Conservation (phyloP, 2,113 vertebrate genomes). For the Podarcis muralis region DNA sequence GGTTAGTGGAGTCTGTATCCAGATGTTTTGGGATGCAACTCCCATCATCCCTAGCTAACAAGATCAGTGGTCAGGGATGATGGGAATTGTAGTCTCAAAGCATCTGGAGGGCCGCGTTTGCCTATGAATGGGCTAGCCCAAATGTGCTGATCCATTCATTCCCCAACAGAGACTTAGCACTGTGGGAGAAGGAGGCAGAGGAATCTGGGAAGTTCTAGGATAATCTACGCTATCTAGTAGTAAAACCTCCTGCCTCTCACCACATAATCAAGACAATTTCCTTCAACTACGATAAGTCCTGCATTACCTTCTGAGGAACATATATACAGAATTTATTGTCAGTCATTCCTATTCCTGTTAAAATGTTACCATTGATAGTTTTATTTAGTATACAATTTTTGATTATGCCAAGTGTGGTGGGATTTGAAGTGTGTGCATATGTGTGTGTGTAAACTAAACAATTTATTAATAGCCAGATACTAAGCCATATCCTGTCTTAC, state of each 20-base stretch:
- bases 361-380: too few relatives aligned
- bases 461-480: neutral
- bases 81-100: too few relatives aligned
- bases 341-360: neutral
- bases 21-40: too few relatives aligned
- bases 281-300: neutral
- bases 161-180: neutral
- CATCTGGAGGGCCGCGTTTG: too few relatives aligned
- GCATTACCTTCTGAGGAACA: neutral
- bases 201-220: neutral
- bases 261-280: neutral
- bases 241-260: neutral
- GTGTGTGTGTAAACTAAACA: neutral
- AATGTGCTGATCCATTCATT: neutral
- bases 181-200: neutral
- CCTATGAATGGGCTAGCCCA: too few relatives aligned
- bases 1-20: too few relatives aligned
- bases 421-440: neutral
- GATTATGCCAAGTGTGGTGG: neutral
- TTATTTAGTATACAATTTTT: neutral
- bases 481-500: slow-evolving; percentile 62
- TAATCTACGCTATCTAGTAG: neutral
- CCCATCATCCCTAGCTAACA: too few relatives aligned
- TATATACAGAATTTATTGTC: neutral
- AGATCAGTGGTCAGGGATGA: too few relatives aligned